Base-by-base conservation (phyloP, 1,140 invertebrate species). In the Pachypeltis micranthus region DNA sequence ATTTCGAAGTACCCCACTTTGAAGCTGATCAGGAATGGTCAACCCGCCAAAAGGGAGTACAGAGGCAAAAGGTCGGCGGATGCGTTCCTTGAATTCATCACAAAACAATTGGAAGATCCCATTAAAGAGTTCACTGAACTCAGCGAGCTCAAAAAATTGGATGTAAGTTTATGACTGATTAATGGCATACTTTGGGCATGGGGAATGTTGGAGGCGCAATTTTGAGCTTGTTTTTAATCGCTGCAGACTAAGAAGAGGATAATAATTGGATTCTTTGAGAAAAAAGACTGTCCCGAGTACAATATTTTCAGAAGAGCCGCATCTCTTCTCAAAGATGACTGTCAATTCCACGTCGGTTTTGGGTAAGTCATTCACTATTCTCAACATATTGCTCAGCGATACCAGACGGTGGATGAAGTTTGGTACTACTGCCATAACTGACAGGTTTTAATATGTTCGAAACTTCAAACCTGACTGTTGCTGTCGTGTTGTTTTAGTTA, bases 1-100 rank as follows among this genome's bases (percentile, higher is more conserved):
- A 96, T 99, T 51, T 90, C 85, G 16, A 99, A 99, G 79, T 99
- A 99, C 78, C 97, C 97, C 24, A 99, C 97, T 16, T 75, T 99
- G 31, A 99, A 99, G 78, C 76, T 99, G 21, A 90, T 98, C 70
- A 82, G 91, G 28, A 96, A 96, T 83, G 96, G 96, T 0, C 83
- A 94, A 70, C 82, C 91, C 7, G 83, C 87, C 0, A 99, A 99
- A 76, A 84, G 88, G 70, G 97, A 99, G 76, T 99, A 98, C 70
- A 82, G 96, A 71, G 94, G 81, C 0, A 84, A 87, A 67, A 75
- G 88, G 62, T 89, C 88, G 4, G 80, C 79, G 0, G 87, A 98
- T 61, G 93, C 96, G 0, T 88, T 99, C 70, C 77, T 86, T 1
- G 83, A 85, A 39, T 97, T 90, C 77, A 83, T 98, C 7, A 84